Evolutionary conservation across 2,113 vertebrate genomes (phyloP).

Genomic region (Vulpes ferrilata): DNA sequence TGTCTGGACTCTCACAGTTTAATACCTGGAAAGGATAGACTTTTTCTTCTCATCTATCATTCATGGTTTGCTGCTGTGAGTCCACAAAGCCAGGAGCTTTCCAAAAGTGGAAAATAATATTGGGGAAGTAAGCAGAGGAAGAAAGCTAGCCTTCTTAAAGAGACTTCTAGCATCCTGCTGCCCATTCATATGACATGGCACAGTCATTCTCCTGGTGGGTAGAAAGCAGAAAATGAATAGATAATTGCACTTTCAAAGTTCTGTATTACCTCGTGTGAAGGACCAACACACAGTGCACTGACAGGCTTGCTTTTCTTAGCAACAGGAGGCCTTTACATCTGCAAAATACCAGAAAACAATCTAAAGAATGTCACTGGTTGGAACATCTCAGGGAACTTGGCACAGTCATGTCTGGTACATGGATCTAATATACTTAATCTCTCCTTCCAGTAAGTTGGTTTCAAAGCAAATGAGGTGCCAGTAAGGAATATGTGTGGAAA

Average conservation of each 20-base stretch:
- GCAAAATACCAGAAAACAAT: neutral
- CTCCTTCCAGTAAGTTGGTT: neutral
- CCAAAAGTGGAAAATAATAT: neutral
- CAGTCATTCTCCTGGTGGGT: neutral
- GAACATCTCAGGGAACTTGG: neutral
- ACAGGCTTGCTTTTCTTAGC: neutral
- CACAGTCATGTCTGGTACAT: accelerated
- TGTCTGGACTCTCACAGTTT: neutral
- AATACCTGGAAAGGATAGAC: neutral
- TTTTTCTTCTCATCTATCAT: slow-evolving; percentile 51
- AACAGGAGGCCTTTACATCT: neutral
- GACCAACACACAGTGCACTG: neutral
- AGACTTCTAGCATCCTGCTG: neutral
- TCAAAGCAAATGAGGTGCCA: neutral
- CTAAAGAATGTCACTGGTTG: neutral
- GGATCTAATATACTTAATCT: neutral
- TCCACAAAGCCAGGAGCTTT: slow-evolving; percentile 35
- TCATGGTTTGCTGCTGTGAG: slow-evolving; percentile 43
- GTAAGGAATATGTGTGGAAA: accelerated
- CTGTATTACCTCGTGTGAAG: neutral
- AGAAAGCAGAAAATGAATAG: neutral
- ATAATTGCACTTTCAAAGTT: neutral
- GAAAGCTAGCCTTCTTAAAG: neutral
- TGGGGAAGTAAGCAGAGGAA: neutral
- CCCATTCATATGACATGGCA: neutral